Evolutionary conservation across 1,140 invertebrate genomes (phyloP), one percentile per base, ranked within the genome.

Genomic region (Pseudomyrmex flavicornis): DNA sequence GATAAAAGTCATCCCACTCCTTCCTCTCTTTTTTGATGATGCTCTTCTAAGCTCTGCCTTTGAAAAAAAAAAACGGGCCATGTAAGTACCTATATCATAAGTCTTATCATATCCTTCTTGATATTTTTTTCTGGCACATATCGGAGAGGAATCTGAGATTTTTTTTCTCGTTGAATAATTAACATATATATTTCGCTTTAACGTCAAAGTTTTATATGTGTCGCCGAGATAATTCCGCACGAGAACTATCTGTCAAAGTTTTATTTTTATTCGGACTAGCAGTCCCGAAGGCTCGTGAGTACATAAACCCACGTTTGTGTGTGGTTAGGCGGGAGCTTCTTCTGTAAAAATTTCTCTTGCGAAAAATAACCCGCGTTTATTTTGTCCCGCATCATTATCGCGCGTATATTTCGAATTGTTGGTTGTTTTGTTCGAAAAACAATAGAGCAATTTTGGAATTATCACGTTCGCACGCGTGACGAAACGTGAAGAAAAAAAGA

Each of bases 141-240:
- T 54, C 8, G 48, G 5, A 20, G n/a, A 2, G n/a, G 12, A 70
- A 26, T 70, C 44, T 26, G 20, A 72, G 54, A 50, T 72, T 20
- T 50, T 48, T 50, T 48, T 26, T 3, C 26, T 10, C 44, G 66
- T 72, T 59, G 22, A 72, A 80, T 80, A 80, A 80, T 59, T 61
- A 80, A 80, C 66, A 52, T 80, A 72, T 48, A 35, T 7, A 61
- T 80, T 61, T 72, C 12, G 20, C 65, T 12, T 79, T 70, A 58
- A 59, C 76, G 48, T 80, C 2, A 15, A 80, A 80, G 76, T 80
- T 80, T 80, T 72, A 80, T 72, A 80, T 70, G 76, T 70, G 44
- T 4, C 20, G 15, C 15, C 12, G 66, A 15, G 76, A 59, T 52
- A 54, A 50, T 59, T 22, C 8, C 15, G 20, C 20, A 17, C 44